These are phyloP conservation scores for Sternotherus odoratus DNA, from an alignment of 2,797 vertebrate species.

Conservation along the genomic window DNA sequence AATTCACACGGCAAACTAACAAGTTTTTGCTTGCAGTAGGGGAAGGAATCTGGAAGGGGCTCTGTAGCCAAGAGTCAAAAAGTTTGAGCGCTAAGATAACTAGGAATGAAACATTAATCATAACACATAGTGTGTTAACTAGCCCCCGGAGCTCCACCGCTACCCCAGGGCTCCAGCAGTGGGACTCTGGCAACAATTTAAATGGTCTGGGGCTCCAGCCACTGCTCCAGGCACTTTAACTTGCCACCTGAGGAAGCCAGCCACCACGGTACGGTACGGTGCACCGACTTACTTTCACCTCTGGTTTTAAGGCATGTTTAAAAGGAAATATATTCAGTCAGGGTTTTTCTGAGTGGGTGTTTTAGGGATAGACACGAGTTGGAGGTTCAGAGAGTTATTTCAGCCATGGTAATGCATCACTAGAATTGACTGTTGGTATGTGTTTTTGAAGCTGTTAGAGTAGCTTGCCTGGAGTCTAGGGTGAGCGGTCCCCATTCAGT, in stretches of 20 bases:
- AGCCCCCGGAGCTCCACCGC: no score
- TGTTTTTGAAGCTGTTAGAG: fast-evolving
- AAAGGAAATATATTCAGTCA: background rate
- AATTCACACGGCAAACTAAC: no score
- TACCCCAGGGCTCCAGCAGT: no score
- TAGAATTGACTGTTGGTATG: fast-evolving
- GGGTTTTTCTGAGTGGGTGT: background rate
- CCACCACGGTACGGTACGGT: no score
- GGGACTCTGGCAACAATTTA: no score
- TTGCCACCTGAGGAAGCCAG: no score
- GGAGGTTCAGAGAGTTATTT: fast-evolving
- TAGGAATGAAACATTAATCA: background rate
- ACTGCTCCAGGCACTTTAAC: no score
- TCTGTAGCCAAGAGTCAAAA: background rate
- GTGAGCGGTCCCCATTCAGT: background rate
- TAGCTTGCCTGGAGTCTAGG: fast-evolving
- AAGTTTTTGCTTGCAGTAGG: background rate
- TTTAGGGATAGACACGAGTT: background rate
- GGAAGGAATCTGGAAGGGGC: background rate
- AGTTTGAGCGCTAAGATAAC: constrained; percentile 18
- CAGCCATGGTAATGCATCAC: fast-evolving
- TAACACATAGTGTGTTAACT: background rate
- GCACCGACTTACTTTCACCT: no score
- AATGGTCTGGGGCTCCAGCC: no score
- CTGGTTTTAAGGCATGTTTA: background rate